These are phyloP conservation scores for Barbus barbus DNA, from an alignment of 2,113 vertebrate species.

Conservation along the genomic window DNA sequence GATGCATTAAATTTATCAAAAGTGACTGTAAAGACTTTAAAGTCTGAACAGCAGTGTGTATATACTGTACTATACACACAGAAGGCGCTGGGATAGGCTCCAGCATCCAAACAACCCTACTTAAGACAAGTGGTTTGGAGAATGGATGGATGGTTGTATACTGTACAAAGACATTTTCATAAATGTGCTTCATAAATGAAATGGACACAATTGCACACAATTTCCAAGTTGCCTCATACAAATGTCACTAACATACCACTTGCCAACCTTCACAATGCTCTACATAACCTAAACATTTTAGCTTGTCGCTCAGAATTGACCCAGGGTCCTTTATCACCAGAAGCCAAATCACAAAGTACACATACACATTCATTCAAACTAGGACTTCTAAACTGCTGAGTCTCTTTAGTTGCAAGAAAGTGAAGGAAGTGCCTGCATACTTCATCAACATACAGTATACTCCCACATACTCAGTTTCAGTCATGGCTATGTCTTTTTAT, in stretches of 20 bases:
- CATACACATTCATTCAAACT: neutral
- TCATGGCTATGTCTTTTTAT: slow-evolving; percentile 21
- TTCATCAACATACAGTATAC: neutral
- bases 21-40: no score
- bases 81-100: neutral
- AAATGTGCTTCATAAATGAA: neutral
- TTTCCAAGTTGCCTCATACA: neutral
- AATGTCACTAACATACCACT: neutral
- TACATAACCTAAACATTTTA: neutral
- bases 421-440: neutral
- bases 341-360: neutral
- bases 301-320: neutral
- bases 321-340: neutral
- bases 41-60: neutral
- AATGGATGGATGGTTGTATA: no score
- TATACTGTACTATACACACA: neutral
- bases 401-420: neutral
- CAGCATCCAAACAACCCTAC: neutral
- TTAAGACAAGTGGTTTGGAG: neutral
- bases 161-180: no score
- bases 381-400: slow-evolving; percentile 7
- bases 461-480: slow-evolving; percentile 29
- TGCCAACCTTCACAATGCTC: neutral
- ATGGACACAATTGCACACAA: neutral
- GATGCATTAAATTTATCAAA: no score